A percentile compares a stretch with the other conserved stretches of the same genome.
These are phyloP conservation scores for Lydus trimaculatus DNA, from an alignment of 2,888 invertebrate species.

Conservation along the genomic window DNA sequence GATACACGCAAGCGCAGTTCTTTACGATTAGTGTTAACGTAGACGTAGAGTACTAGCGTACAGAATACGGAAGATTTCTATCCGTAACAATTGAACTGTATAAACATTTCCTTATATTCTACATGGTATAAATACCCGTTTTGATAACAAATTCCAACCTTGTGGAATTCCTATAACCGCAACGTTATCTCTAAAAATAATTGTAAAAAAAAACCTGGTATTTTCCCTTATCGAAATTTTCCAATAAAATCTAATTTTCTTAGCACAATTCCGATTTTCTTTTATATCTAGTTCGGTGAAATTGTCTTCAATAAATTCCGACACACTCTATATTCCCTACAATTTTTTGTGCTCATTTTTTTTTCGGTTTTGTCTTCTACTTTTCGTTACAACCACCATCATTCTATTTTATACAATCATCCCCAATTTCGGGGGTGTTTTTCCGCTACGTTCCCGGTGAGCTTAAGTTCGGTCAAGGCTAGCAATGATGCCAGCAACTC, in stretches of 20 bases:
- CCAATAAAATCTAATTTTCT: neutral
- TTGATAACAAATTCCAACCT: neutral
- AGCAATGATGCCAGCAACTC: conserved; percentile 22
- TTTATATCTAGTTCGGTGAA: neutral
- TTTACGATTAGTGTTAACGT: no score
- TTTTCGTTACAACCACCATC: neutral
- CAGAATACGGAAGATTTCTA: no score
- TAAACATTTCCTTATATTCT: no score
- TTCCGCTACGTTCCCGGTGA: conserved; percentile 45
- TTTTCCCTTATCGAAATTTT: neutral
- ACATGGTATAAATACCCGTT: neutral
- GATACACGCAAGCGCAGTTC: no score
- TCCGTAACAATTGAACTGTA: no score
- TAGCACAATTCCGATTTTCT: neutral
- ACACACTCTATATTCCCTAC: neutral
- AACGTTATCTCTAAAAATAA: neutral
- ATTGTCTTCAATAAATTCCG: neutral
- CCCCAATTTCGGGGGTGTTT: conserved; percentile 16
- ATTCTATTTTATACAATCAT: neutral
- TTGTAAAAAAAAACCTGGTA: neutral
- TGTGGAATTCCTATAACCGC: neutral
- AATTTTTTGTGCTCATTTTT: no score
- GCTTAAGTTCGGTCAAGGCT: conserved; percentile 54
- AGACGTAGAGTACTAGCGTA: no score
- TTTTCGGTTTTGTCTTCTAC: neutral